Evolutionary conservation across 2,113 vertebrate genomes (phyloP).

Genomic region (Phocoena sinus): DNA sequence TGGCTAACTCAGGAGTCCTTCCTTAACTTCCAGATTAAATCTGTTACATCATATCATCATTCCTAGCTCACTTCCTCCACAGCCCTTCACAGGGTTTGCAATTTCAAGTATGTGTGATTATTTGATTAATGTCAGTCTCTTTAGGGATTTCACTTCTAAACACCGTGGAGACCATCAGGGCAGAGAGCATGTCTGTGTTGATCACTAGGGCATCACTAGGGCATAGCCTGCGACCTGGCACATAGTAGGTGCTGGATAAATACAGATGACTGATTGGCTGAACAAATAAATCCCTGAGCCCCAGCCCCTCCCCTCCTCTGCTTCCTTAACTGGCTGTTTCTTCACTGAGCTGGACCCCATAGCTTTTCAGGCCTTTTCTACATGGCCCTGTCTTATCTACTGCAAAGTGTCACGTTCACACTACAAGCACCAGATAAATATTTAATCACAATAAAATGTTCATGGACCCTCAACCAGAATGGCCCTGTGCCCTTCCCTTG

Average conservation of each 20-base stretch:
- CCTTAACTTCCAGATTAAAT: background rate
- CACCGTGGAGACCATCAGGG: background rate
- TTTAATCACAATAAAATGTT: background rate
- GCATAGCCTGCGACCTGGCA: background rate
- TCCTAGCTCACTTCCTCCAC: background rate
- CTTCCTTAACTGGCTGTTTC: background rate
- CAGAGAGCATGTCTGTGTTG: background rate
- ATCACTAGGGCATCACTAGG: background rate
- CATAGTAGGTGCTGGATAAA: background rate
- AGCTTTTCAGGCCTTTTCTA: background rate
- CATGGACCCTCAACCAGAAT: background rate
- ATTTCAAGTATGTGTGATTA: slow-evolving; percentile 35
- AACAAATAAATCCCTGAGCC: background rate
- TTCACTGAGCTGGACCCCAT: background rate
- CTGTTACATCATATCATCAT: background rate
- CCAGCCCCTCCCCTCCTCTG: background rate
- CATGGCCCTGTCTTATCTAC: background rate
- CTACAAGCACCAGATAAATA: slow-evolving; percentile 30
- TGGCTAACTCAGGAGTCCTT: background rate
- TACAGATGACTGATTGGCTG: background rate
- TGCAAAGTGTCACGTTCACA: background rate
- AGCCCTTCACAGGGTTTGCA: background rate
- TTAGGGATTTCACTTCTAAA: slow-evolving; percentile 30
- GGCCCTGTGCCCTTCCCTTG: background rate
- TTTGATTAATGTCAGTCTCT: slow-evolving; percentile 34